Evolutionary conservation across 2,888 invertebrate species (phyloP), one percentile per base, ranked within the genome.

Genomic region (Andricus quercusramuli): DNA sequence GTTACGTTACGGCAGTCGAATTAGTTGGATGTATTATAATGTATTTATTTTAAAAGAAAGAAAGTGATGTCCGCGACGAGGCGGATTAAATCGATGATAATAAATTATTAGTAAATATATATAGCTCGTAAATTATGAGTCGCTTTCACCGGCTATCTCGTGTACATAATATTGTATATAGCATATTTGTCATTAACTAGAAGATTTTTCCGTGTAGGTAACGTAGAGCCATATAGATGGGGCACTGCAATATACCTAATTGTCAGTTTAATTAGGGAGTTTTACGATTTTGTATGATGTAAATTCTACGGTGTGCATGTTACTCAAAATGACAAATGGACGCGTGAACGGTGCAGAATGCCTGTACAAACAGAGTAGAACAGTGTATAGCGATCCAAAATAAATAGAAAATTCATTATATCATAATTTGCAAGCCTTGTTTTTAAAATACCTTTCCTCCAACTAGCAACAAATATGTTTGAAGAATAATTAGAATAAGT

Each of bases 161-260:
- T 88, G 88, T 89, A 88, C 84, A 89, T 89, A 89, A 79, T 77
- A 70, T 84, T 88, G 88, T 89, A 89, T 84, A 89, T 89, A 88
- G 79, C 22, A 59, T 78, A 78, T 83, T 83, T 80, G 81, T 85
- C 83, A 82, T 85, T 80, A 78, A 78, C 68, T 82, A 80, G 80
- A 83, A 29, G 82, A 84, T 74, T 74, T 82, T 83, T 83, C 78
- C 80, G 84, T 80, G 80, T 85, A 85, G 80, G 79, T 65, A 81
- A 78, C 77, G 82, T 85, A 85, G 74, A 74, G 56, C 74, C 74
- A 74, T 74, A 85, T 90, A 90, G 87, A 90, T 91, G 91, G 92
- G 92, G 91, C 90, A 91, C 91, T 92, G 92, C 92, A 92, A 92
- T 92, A 92, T 91, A 92, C 89, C 89, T 90, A 90, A 91, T 91